Conservation (phyloP, 2,113 vertebrate species). For the Elachura formosa region DNA sequence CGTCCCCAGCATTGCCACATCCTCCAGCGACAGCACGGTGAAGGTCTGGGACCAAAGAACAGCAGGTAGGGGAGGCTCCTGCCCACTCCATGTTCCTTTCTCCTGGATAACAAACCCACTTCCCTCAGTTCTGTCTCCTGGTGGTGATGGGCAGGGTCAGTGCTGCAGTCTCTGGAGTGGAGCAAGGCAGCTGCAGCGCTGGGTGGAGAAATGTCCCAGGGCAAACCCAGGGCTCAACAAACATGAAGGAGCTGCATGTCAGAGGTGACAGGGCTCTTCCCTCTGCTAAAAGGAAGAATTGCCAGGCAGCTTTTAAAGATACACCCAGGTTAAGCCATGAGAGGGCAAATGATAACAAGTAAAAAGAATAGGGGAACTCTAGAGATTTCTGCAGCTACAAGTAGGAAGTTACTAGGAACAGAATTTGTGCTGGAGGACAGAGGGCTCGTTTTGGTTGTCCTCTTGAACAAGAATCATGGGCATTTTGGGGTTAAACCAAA, state of each 20-base stretch:
- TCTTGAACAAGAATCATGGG: fast-evolving
- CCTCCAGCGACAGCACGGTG: constrained; percentile 85
- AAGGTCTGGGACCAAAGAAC: constrained; percentile 89
- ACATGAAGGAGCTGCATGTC: fast-evolving
- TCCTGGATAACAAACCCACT: not conserved
- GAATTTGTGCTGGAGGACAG: not conserved
- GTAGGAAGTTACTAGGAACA: not conserved
- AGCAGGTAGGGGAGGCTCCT: constrained; percentile 75
- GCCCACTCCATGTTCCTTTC: fast-evolving
- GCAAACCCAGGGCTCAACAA: not conserved
- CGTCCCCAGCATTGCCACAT: constrained; percentile 78
- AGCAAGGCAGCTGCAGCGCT: not conserved
- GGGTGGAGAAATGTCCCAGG: not conserved
- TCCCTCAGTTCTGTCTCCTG: not conserved
- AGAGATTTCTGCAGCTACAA: not conserved
- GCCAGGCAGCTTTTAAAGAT: not conserved
- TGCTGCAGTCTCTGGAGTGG: not conserved
- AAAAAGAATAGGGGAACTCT: not conserved
- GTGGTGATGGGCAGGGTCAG: not conserved
- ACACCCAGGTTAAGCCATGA: not conserved
- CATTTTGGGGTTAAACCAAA: not conserved
- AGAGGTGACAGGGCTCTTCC: not conserved
- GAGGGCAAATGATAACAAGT: not conserved
- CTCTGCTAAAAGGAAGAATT: not conserved
- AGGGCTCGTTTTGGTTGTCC: not conserved